Evolutionary conservation across 2,113 vertebrate genomes (phyloP), one percentile per base, ranked within the genome.

Genomic region (Sinocyclocheilus maitianheensis): DNA sequence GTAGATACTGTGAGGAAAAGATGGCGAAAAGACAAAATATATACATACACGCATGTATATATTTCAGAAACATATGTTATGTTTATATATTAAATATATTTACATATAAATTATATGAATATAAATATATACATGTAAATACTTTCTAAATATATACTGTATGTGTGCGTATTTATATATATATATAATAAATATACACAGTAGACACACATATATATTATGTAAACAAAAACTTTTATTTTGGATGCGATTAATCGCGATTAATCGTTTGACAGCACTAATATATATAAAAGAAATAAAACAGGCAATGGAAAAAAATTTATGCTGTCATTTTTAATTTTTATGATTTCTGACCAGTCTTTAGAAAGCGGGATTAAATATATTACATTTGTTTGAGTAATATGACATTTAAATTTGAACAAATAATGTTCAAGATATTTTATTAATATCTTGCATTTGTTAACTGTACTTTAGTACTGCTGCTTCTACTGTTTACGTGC

Each of bases 1-100:
- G 43, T 34, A 40, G 69, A 71, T 46, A 48, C 81, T 89, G 84
- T 13, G 26, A 74, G 48, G 86, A 43, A 65, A 78, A 46, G 30
- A 72, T 18, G 40, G 18, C n/a, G 22, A n/a, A 34, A 34, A 34
- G 30, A 34, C 30, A 30, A 30, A 30, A 30, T 30, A 30, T 6
- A 43, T 43, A 6, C 40, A 43, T 5, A 43, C 40, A 43, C 1
- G 43, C 43, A 43, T 43, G 43, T 43, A 43, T 43, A 43, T 43
- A 43, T 43, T 43, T 43, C 43, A 43, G 43, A 43, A 43, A 43
- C 43, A 43, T 43, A 40, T 40, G 40, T 5, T 40, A 43, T 43
- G 43, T 43, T 43, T 43, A 43, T 9, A 43, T 43, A 43, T 43
- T 8, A 43, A 43, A 43, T 43, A 43, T 8, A 43, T 43, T 43